These are phyloP conservation scores for Coendou prehensilis DNA, from an alignment of 2,797 vertebrate genomes.

Conservation along the genomic window DNA sequence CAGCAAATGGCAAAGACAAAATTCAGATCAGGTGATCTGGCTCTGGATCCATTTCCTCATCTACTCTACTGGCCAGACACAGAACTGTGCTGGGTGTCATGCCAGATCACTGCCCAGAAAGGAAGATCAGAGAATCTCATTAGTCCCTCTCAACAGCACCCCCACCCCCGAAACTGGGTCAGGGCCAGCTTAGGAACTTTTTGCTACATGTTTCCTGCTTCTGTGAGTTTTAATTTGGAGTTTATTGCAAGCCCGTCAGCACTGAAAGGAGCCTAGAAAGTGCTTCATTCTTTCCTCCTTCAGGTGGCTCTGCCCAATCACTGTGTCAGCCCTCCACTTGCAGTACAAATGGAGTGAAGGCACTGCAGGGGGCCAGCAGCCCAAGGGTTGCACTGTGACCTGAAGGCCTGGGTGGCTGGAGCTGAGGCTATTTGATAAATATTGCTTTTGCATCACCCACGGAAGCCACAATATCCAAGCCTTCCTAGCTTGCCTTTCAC, in stretches of 20 bases:
- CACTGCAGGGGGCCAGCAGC: neutral
- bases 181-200: neutral
- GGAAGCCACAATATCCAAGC: constrained; percentile 70
- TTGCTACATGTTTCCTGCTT: neutral
- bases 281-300: neutral
- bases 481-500: constrained; percentile 64
- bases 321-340: neutral
- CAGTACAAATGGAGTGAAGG: too few relatives aligned
- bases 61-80: neutral
- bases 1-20: constrained; percentile 19
- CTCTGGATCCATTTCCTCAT: neutral
- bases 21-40: constrained; percentile 41
- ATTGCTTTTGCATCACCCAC: constrained; percentile 79
- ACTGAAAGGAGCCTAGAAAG: neutral
- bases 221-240: neutral
- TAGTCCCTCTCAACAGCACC: neutral
- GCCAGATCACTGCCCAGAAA: constrained; percentile 6
- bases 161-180: neutral
- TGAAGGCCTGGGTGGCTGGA: constrained; percentile 35
- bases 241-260: neutral
- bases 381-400: neutral
- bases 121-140: neutral
- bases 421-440: constrained; percentile 75
- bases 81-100: neutral
- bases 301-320: neutral